These are phyloP conservation scores for Isichthys henryi DNA, from an alignment of 2,113 vertebrate species.

Conservation along the genomic window DNA sequence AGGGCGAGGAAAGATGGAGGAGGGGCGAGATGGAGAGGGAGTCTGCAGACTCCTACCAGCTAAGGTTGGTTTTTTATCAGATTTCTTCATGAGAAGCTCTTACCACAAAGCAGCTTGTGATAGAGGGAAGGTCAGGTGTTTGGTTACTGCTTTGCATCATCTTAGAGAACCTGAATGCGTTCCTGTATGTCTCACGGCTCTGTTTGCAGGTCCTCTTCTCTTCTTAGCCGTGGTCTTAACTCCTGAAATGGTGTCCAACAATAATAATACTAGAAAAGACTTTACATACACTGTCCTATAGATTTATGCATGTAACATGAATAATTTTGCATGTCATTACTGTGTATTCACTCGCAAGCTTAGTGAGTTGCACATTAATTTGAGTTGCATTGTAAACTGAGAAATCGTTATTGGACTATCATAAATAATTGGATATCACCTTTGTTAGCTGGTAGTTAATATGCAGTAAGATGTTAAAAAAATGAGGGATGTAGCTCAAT, in stretches of 20 bases:
- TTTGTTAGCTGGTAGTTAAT: not conserved
- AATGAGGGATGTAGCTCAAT: not conserved
- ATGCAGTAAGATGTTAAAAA: not conserved
- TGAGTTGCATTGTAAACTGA: not conserved
- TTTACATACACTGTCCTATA: not conserved
- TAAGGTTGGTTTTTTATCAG: constrained; percentile 37
- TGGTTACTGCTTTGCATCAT: not conserved
- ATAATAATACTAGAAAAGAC: not conserved
- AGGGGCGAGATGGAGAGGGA: constrained; percentile 40
- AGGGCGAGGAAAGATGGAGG: constrained; percentile 43
- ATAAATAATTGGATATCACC: not conserved
- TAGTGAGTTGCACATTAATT: not conserved
- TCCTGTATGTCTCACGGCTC: not conserved
- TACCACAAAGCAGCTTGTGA: not conserved
- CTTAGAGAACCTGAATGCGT: not conserved
- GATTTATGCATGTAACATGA: not conserved
- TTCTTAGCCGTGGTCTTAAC: not conserved
- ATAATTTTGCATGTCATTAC: not conserved
- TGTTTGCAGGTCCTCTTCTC: not conserved
- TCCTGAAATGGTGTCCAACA: not conserved
- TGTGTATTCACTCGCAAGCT: not conserved
- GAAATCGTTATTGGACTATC: not conserved
- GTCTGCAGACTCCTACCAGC: constrained; percentile 35
- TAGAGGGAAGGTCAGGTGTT: not conserved
- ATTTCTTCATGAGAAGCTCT: not conserved